Base-by-base conservation (phyloP, 2,113 vertebrate genomes). In the Thalassoma bifasciatum region DNA sequence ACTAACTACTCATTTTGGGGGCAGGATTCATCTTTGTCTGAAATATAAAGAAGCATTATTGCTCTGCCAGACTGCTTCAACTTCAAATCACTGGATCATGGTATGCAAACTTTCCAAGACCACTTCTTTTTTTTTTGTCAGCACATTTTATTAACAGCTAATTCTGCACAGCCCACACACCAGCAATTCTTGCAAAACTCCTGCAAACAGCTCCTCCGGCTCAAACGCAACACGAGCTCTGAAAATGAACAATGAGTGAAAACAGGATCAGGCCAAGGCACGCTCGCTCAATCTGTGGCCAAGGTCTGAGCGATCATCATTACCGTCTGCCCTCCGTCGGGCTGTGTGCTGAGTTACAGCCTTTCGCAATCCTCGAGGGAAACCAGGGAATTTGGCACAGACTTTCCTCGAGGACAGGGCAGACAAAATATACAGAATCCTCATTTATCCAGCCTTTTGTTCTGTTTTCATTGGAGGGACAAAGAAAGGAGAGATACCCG, bases 251-350 rank as follows among this genome's bases (percentile, higher is more conserved):
- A 85, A 86, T 87, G 73, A 82, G 67, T 8, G 19, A 26, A 13
- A n/a, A 8, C 66, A 71, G 72, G 60, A 47, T 21, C 1, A 4
- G 74, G 86, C 88, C 86, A 89, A 90, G 76, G 81, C 82, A 82
- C 72, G 73, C 84, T 80, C 79, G 84, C 86, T 62, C 69, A 21
- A 36, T 72, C 82, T 66, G 53, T n/a, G 66, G 86, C 89, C 87
- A 88, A 91, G 90, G 86, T 76, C 86, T 89, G 26, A 9, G 80
- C 66, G 77, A 89, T 91, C 91, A 91, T 90, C 81, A 89, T 89
- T 86, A 91, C 78, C 71, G 83, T 85, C 89, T 91, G 88, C 80
- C 47, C 85, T 82, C 81, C 72, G 81, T 70, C 84, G 65, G 85
- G 46, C 17, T 26, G 56, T 80, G 83, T 70, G 88, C 83, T 78